phyloP scores from a whole-genome alignment of 2,888 invertebrate genomes.

The Spisula subtruncata region DNA sequence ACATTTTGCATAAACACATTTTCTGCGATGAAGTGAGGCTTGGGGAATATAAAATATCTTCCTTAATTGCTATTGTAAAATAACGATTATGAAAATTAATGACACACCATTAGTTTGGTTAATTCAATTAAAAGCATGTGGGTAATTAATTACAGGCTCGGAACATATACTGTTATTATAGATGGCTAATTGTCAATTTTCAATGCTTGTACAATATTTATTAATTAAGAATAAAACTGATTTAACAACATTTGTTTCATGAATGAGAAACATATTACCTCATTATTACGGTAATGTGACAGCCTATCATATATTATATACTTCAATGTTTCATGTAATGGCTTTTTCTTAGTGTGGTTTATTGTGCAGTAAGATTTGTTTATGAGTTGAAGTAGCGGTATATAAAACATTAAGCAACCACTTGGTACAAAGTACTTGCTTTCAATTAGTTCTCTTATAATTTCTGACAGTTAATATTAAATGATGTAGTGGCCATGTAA shows the following conservation, averaged over 20 bases:
- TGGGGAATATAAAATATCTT: slow-evolving; percentile 3
- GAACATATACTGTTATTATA: neutral
- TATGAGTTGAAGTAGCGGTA: too few species aligned
- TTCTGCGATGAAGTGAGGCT: neutral
- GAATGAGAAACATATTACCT: neutral
- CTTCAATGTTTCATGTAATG: too few species aligned
- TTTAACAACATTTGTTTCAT: neutral
- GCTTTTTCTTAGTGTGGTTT: too few species aligned
- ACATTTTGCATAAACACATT: slow-evolving; percentile 5
- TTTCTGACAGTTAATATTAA: too few species aligned
- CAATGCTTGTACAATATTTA: neutral
- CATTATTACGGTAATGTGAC: neutral
- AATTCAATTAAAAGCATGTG: slow-evolving; percentile 15
- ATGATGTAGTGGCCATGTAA: too few species aligned
- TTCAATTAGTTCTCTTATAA: too few species aligned
- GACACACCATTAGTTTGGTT: neutral
- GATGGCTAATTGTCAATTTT: neutral
- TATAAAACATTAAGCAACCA: too few species aligned
- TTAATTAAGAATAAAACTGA: neutral
- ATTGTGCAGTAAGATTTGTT: too few species aligned
- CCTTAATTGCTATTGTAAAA: slow-evolving; percentile 16
- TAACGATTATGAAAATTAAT: slow-evolving; percentile 20
- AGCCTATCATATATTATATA: too few species aligned
- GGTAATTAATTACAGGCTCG: neutral
- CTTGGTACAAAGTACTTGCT: too few species aligned